A percentile compares a stretch with the other conserved stretches of the same genome.
Conservation (phyloP, 2,888 invertebrate species). For the Chrysomela aeneicollis region DNA sequence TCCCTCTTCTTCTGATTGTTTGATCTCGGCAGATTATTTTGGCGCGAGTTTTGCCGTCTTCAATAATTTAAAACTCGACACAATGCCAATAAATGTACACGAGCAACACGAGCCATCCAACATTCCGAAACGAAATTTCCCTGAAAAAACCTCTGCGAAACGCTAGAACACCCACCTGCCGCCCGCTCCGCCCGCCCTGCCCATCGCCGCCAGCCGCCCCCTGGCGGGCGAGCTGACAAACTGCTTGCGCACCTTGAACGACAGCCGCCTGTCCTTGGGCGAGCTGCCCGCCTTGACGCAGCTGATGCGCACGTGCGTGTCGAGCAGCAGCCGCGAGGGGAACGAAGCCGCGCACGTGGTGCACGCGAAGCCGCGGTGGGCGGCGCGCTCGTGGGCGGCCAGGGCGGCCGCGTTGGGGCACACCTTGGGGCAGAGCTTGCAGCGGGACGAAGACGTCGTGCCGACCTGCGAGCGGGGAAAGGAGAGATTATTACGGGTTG, state of each 20-base stretch:
- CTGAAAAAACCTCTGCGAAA: too few species aligned
- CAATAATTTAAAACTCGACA: too few species aligned
- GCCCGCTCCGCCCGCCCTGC: background rate
- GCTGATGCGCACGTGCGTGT: slow-evolving; percentile 52
- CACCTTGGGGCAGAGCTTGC: slow-evolving; percentile 51
- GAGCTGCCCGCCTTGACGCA: slow-evolving; percentile 52
- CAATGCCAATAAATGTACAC: too few species aligned
- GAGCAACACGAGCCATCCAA: too few species aligned
- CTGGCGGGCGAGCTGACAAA: slow-evolving; percentile 37
- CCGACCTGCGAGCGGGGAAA: too few species aligned
- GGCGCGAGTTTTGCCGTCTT: too few species aligned
- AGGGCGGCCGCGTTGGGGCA: slow-evolving; percentile 48
- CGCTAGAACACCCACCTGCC: too few species aligned
- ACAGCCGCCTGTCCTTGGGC: slow-evolving; percentile 39
- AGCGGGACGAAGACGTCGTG: slow-evolving; percentile 44
- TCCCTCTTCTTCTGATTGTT: too few species aligned
- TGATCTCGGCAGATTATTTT: too few species aligned
- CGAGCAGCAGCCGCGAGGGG: slow-evolving; percentile 52
- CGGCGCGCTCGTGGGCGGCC: slow-evolving; percentile 47
- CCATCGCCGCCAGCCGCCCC: slow-evolving; percentile 4
- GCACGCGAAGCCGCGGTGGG: slow-evolving; percentile 53
- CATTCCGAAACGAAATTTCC: too few species aligned
- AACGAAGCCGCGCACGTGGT: slow-evolving; percentile 50
- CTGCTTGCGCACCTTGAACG: slow-evolving; percentile 43
- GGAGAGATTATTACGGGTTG: too few species aligned